Evolutionary conservation across 1,140 invertebrate genomes (phyloP).

Genomic region (Leptopilina boulardi): DNA sequence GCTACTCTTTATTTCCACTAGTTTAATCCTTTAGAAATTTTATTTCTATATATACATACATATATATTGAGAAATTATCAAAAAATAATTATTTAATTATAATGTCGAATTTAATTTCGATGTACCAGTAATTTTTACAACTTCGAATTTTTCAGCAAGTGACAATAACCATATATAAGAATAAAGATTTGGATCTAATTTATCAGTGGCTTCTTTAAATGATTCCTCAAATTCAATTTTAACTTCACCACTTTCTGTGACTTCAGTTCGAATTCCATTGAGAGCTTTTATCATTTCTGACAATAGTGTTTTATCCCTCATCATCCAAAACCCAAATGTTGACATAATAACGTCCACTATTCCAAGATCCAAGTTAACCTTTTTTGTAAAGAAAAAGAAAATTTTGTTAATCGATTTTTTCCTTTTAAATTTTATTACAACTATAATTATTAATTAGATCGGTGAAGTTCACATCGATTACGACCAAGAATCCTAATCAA

Average conservation of each 20-base stretch:
- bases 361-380: conserved; percentile 53
- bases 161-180: conserved; percentile 52
- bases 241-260: conserved; percentile 41
- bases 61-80: not conserved
- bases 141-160: conserved; percentile 49
- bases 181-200: conserved; percentile 54
- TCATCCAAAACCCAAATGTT: conserved; percentile 47
- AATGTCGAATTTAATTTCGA: not conserved
- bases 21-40: not conserved
- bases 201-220: conserved; percentile 52
- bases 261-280: conserved; percentile 50
- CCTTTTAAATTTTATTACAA: not conserved
- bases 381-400: not conserved
- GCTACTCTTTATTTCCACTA: not conserved
- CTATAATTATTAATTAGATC: too few species aligned
- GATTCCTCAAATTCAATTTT: conserved; percentile 51
- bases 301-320: conserved; percentile 47
- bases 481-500: too few species aligned
- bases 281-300: conserved; percentile 48
- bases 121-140: conserved; percentile 50
- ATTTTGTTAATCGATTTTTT: conserved; percentile 5
- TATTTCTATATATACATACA: not conserved
- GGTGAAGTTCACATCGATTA: too few species aligned
- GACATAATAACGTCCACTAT: conserved; percentile 50
- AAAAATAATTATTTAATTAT: not conserved